Conservation (phyloP, 1,140 invertebrate species). For the Pogonomyrmex barbatus region DNA sequence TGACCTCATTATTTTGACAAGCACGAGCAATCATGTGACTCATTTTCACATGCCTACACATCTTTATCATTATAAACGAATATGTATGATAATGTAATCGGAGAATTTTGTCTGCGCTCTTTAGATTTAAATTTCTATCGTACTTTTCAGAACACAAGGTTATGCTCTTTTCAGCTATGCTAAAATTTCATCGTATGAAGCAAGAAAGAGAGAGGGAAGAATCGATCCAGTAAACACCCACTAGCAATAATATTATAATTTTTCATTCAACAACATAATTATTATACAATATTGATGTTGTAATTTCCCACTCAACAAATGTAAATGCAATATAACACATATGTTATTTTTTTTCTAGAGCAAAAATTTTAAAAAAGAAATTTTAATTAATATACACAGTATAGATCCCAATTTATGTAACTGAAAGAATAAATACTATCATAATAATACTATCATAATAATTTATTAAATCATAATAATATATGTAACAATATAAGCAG, state of each 20-base stretch:
- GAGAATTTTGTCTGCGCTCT: background rate
- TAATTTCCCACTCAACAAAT: too few relatives aligned
- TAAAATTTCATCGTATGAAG: too few relatives aligned
- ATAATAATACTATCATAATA: background rate
- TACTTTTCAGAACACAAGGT: too few relatives aligned
- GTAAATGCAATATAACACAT: too few relatives aligned
- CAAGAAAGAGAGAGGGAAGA: too few relatives aligned
- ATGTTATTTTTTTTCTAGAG: background rate
- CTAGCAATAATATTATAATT: too few relatives aligned
- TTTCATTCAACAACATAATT: too few relatives aligned
- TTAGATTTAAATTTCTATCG: background rate
- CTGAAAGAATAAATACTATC: background rate
- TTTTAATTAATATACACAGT: background rate
- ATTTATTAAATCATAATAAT: slow-evolving; percentile 33
- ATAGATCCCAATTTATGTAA: background rate
- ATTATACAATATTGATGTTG: too few relatives aligned
- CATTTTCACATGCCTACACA: background rate
- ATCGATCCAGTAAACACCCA: too few relatives aligned
- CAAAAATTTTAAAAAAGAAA: background rate
- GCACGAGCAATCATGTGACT: background rate
- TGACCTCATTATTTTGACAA: background rate
- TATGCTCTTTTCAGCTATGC: too few relatives aligned
- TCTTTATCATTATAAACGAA: background rate
- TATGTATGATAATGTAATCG: background rate
- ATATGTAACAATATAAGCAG: background rate